Evolutionary conservation across 2,797 vertebrate genomes (phyloP).

Genomic region (Tachyglossus aculeatus): DNA sequence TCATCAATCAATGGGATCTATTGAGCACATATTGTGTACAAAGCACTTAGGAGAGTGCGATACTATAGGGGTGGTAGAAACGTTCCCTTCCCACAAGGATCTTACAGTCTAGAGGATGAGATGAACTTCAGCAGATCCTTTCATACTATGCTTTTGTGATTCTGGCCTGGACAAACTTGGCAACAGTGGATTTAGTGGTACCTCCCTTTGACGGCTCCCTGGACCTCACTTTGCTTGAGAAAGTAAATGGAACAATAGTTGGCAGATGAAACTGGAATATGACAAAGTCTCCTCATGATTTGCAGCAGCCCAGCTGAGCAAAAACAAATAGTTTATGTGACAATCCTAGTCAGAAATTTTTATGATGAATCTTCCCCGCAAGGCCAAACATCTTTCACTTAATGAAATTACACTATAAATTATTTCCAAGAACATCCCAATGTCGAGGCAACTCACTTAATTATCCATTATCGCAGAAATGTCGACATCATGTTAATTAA

Average conservation of each 20-base stretch:
- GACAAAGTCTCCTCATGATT: slow-evolving; percentile 25
- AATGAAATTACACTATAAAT: slow-evolving; percentile 75
- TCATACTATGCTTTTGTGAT: too few species aligned
- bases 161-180: too few species aligned
- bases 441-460: slow-evolving; percentile 82
- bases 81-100: too few species aligned
- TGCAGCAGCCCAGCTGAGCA: background rate
- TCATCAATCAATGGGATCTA: too few species aligned
- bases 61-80: too few species aligned
- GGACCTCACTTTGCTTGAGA: too few species aligned
- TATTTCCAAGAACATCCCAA: slow-evolving; percentile 81
- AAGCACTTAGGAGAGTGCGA: too few species aligned
- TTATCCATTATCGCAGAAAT: slow-evolving; percentile 81
- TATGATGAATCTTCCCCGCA: slow-evolving; percentile 62
- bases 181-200: too few species aligned
- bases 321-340: slow-evolving; percentile 54
- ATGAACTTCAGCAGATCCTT: too few species aligned
- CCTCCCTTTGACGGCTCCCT: too few species aligned
- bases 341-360: slow-evolving; percentile 70
- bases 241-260: background rate
- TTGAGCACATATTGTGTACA: too few species aligned
- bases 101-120: too few species aligned
- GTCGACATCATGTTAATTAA: slow-evolving; percentile 82
- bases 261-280: background rate
- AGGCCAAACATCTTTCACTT: slow-evolving; percentile 72